phyloP scores from a whole-genome alignment of 1,140 invertebrate genomes.

The Cotesia vestalis region DNA sequence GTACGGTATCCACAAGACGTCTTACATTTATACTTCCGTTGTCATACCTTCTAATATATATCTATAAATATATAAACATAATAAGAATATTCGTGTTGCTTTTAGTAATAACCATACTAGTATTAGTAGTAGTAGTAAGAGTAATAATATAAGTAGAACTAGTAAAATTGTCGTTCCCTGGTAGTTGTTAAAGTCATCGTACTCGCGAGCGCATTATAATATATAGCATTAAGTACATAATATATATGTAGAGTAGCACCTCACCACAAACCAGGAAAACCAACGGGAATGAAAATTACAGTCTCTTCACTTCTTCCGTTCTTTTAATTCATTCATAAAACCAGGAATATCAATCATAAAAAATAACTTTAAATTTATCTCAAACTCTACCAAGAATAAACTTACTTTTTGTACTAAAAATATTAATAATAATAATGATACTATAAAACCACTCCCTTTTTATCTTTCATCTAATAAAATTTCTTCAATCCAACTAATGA shows the following conservation, averaged over 20 bases:
- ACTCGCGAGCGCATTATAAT: conserved; percentile 26
- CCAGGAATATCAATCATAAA: not conserved
- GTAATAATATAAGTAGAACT: too few relatives aligned
- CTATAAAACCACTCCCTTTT: too few relatives aligned
- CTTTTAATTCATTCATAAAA: conserved; percentile 5
- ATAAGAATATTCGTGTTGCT: too few relatives aligned
- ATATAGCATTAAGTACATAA: not conserved
- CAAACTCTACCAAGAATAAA: not conserved
- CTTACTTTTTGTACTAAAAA: too few relatives aligned
- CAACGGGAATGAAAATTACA: conserved; percentile 3
- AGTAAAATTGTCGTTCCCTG: not conserved
- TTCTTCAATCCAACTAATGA: too few relatives aligned
- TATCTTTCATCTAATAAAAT: too few relatives aligned
- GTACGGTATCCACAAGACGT: conserved; percentile 31
- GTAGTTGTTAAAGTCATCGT: not conserved
- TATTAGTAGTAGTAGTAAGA: too few relatives aligned
- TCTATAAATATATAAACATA: too few relatives aligned
- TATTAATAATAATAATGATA: too few relatives aligned
- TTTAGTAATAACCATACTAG: too few relatives aligned
- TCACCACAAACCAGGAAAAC: conserved; percentile 3
- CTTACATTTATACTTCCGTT: conserved; percentile 33
- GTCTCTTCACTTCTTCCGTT: not conserved
- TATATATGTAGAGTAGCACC: too few relatives aligned
- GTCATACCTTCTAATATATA: not conserved
- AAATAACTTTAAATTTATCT: not conserved